Base-by-base conservation (phyloP, 2,797 vertebrate species). In the Malacoctenus gilli region DNA sequence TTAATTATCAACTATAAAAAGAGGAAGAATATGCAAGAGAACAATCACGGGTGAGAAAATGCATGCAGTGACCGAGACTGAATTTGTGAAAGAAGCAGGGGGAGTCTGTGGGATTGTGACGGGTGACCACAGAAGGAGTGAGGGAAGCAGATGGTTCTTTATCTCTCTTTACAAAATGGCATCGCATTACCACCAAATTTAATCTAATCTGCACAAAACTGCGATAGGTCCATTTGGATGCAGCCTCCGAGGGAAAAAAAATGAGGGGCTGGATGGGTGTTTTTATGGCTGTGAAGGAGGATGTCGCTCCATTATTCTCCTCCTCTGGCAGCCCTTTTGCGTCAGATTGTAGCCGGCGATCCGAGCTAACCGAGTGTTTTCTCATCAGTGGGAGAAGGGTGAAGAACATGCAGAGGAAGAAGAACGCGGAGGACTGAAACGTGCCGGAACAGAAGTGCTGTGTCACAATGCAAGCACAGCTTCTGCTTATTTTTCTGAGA, bases 161-260 rank as follows among this genome's bases (percentile, higher is more conserved):
- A 85, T 85, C 77, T 82, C 57, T 62, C 56, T 70, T 75, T 56
- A 52, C 66, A 74, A 70, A 83, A 82, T 31, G 46, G 73, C 80
- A 80, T 77, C 78, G 67, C 74, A 80, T 86, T 85, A 82, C 70
- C 57, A 47, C 70, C 69, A 66, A 76, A 75, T 80, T 72, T 64
- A 59, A 82, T 81, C 80, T 85, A 70, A 87, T 87, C 89, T 80
- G 57, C 70, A 47, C 72, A 75, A 75, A 85, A 83, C 56, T 64
- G 72, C 57, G 20, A 74, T 77, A 80, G 80, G 87, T 87, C 82
- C 76, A 69, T 83, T 80, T 79, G 73, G 78, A 80, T 77, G 54
- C 41, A 39, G 56, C 56, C 14, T 47, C 46, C 13, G 23, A 70
- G 77, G 77, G 30, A 52, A 58, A 66, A 32, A 52, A 58, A 66